Evolutionary conservation across 2,888 invertebrate genomes (phyloP).

Genomic region (Hypomecis punctinalis): DNA sequence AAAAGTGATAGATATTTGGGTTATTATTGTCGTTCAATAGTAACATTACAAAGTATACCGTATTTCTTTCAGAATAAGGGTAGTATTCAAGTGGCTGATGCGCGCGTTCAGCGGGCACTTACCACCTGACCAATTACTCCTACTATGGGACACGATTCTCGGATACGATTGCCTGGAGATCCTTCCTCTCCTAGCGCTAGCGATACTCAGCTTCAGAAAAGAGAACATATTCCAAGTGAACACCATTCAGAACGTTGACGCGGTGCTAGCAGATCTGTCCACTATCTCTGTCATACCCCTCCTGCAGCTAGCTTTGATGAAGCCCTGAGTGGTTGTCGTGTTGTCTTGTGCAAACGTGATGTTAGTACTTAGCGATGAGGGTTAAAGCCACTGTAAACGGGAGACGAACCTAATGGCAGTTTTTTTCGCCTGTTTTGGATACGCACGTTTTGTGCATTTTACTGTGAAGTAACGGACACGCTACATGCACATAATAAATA

Average conservation of each 20-base stretch:
- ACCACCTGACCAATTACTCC: conserved; percentile 95
- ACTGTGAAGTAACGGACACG: no score
- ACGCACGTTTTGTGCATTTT: no score
- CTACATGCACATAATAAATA: no score
- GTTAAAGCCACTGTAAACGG: neutral
- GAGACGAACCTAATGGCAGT: no score
- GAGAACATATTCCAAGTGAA: conserved; percentile 90
- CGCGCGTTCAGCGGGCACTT: conserved; percentile 97
- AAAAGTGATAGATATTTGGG: no score
- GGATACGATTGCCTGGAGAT: conserved; percentile 97
- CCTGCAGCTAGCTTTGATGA: conserved; percentile 91
- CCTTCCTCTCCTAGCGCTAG: conserved; percentile 93
- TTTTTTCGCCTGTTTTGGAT: no score
- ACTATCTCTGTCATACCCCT: conserved; percentile 94
- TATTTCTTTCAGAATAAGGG: conserved; percentile 87
- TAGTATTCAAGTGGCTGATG: conserved; percentile 98
- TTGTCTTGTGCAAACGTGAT: conserved; percentile 26
- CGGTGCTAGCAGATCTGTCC: conserved; percentile 94
- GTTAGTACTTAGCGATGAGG: neutral
- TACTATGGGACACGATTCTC: conserved; percentile 95
- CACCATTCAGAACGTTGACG: conserved; percentile 92
- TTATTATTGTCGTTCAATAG: no score
- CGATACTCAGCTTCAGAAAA: conserved; percentile 93
- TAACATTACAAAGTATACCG: neutral
- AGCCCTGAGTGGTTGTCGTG: conserved; percentile 51